Evolutionary conservation across 2,113 vertebrate genomes (phyloP), one percentile per base, ranked within the genome.

Genomic region (Ivindomyrus marchei): DNA sequence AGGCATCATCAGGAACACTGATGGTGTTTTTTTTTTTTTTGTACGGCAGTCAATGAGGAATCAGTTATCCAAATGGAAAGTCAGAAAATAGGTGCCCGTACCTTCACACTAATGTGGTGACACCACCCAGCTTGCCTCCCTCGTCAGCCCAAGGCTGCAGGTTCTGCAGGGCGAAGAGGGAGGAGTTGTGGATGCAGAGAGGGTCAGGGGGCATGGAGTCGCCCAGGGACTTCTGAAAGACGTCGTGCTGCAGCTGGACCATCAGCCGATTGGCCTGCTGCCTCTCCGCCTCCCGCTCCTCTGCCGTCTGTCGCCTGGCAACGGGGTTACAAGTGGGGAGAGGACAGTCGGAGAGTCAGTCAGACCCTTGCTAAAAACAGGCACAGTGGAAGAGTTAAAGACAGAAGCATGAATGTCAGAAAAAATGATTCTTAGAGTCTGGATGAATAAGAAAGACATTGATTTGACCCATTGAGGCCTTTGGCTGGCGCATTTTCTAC

Each of bases 111-210:
- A 97, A 94, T 5, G 96, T 96, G 15, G 97, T 96, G 92, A 97
- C 96, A 0, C 95, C 94, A 0, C 96, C 96, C 10, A 97, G 96
- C 94, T 98, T 97, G 91, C 92, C 89, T 87, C 91, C 92, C 5
- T 98, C 97, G 50, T 98, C 97, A 24, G 96, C 97, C 97, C 97
- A 98, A 36, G 97, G 97, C 93, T 98, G 97, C 89, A 98, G 96
- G 93, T 97, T 98, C 95, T 97, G 97, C 92, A 97, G 95, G 5
- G 97, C 97, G 70, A 97, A 98, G 85, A 98, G 95, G 42, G 97
- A 97, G 19, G 97, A 97, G 96, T 97, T 98, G 95, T 98, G 97
- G 93, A 97, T 97, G 93, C 97, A 98, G 91, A 97, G 96, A 15
- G 97, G 97, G 93, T 98, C 97, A 5, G 97, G 93, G 90, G 97